These are phyloP conservation scores for Trachymyrmex cornetzi DNA, from an alignment of 1,140 invertebrate species.

Conservation along the genomic window DNA sequence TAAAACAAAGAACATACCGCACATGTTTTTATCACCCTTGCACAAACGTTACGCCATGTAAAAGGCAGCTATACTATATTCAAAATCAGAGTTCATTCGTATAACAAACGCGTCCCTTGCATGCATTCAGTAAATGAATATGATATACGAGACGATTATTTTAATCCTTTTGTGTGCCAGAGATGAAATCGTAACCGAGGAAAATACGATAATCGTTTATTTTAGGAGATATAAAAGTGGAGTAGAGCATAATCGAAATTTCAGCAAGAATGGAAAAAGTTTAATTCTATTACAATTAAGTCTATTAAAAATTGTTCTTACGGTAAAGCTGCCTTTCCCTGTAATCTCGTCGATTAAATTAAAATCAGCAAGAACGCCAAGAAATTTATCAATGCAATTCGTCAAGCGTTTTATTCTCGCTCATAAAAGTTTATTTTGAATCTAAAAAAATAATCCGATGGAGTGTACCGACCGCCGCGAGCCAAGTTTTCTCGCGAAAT, in stretches of 20 bases:
- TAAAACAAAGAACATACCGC: slow-evolving; percentile 10
- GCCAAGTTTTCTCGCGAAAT: slow-evolving; percentile 16
- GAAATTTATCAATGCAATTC: slow-evolving; percentile 21
- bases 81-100: not conserved
- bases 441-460: slow-evolving; percentile 33
- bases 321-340: not conserved
- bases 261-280: slow-evolving; percentile 2
- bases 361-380: not conserved
- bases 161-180: slow-evolving; percentile 34
- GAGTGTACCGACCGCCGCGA: not conserved
- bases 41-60: not conserved
- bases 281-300: not conserved
- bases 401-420: not conserved
- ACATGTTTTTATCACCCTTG: slow-evolving; percentile 28
- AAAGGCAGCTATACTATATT: slow-evolving; percentile 4
- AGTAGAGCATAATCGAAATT: slow-evolving; percentile 20
- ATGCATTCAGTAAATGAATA: slow-evolving; percentile 6
- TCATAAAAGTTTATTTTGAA: not conserved
- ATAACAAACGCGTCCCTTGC: not conserved
- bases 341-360: not conserved
- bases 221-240: slow-evolving; percentile 13
- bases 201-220: slow-evolving; percentile 16
- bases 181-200: slow-evolving; percentile 7
- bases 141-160: slow-evolving; percentile 39
- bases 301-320: not conserved